Conservation (phyloP, 2,113 vertebrate species). For the Echinops telfairi region DNA sequence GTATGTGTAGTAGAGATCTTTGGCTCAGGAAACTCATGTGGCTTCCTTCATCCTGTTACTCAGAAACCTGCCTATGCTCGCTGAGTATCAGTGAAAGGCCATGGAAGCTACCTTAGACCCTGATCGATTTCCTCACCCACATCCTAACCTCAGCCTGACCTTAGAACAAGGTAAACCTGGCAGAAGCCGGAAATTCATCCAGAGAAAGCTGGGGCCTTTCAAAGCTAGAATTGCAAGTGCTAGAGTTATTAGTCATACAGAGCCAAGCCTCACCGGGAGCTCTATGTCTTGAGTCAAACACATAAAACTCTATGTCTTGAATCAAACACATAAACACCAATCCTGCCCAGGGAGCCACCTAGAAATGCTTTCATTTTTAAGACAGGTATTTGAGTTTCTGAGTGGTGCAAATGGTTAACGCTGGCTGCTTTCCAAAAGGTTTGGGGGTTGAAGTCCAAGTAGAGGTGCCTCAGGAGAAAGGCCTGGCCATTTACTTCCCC, state of each 20-base stretch:
- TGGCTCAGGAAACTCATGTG: neutral
- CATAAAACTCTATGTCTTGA: neutral
- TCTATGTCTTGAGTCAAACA: neutral
- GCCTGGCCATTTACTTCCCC: neutral
- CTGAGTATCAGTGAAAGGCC: neutral
- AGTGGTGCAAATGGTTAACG: neutral
- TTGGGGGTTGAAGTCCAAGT: neutral
- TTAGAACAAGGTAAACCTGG: neutral
- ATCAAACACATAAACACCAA: neutral
- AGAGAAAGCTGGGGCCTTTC: neutral
- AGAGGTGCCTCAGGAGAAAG: neutral
- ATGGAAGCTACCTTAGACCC: neutral
- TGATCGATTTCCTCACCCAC: neutral
- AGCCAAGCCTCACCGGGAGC: neutral
- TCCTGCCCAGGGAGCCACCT: neutral
- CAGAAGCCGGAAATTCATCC: neutral
- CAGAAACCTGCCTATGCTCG: neutral
- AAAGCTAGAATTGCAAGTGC: too few species aligned
- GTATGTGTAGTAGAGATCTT: slow-evolving; percentile 81
- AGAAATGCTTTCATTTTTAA: neutral
- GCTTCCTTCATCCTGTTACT: neutral
- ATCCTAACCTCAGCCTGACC: neutral
- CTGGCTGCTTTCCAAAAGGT: neutral
- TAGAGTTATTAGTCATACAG: too few species aligned
- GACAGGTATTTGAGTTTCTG: neutral